Conservation (phyloP, 2,797 vertebrate genomes). For the Sciaenops ocellatus region DNA sequence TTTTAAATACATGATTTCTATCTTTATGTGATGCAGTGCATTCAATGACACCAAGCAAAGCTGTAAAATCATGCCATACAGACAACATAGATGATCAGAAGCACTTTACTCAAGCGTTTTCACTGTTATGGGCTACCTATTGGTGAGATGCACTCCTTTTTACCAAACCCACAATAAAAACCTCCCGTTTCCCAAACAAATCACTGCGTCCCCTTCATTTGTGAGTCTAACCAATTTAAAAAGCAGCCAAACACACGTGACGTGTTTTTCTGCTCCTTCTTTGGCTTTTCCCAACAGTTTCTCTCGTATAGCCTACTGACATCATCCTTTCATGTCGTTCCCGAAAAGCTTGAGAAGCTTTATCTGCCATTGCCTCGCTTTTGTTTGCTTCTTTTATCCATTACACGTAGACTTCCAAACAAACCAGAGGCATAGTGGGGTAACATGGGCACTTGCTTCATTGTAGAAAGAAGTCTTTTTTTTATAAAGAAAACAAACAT, state of each 20-base stretch:
- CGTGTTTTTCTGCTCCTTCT: conserved; percentile 18
- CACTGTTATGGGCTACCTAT: neutral
- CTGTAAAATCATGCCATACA: neutral
- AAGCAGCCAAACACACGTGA: neutral
- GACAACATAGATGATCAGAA: neutral
- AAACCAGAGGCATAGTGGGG: neutral
- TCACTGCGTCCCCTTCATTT: neutral
- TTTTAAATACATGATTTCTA: neutral
- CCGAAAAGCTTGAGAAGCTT: conserved; percentile 55
- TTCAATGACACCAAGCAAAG: neutral
- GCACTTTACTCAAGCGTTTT: conserved; percentile 1
- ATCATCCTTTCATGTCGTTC: conserved; percentile 60
- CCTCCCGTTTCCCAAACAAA: conserved; percentile 18
- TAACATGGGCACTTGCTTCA: neutral
- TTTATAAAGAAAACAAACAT: neutral
- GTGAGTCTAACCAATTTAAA: too few relatives aligned
- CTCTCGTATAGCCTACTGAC: conserved; percentile 24
- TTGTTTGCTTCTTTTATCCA: conserved; percentile 51
- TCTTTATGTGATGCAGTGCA: too few relatives aligned
- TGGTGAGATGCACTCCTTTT: conserved; percentile 12
- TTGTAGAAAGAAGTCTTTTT: neutral
- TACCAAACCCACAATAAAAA: conserved; percentile 4
- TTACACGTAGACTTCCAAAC: conserved; percentile 42
- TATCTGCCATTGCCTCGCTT: conserved; percentile 58
- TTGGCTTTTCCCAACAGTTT: conserved; percentile 15